A percentile compares a stretch with the other conserved stretches of the same genome.
phyloP scores from a whole-genome alignment of 1,140 invertebrate species.

The Aphelenchoides avenae region DNA sequence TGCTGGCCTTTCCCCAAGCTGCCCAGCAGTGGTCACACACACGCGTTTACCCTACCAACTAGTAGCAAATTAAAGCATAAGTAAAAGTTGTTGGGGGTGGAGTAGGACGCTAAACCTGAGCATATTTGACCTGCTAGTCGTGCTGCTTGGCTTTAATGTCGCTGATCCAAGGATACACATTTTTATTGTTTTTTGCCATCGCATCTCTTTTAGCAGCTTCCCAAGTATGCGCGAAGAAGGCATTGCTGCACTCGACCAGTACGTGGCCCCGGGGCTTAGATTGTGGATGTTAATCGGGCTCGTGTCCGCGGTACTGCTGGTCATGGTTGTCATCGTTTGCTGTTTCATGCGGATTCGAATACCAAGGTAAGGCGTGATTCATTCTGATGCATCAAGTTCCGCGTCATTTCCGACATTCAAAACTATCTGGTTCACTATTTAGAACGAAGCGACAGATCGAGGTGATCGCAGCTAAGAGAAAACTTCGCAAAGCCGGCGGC shows the following conservation, averaged over 20 bases:
- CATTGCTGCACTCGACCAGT: slow-evolving; percentile 48
- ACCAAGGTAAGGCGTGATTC: neutral
- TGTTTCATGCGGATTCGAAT: slow-evolving; percentile 53
- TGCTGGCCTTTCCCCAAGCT: no score
- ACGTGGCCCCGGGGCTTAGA: slow-evolving; percentile 53
- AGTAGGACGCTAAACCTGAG: no score
- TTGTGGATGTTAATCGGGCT: slow-evolving; percentile 58
- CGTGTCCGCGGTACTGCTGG: slow-evolving; percentile 49
- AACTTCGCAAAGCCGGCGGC: slow-evolving; percentile 30
- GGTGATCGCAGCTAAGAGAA: slow-evolving; percentile 46
- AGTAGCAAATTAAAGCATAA: no score
- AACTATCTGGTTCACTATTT: no score
- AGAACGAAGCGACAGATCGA: slow-evolving; percentile 59
- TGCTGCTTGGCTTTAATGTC: no score
- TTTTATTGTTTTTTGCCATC: no score
- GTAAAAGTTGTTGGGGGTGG: no score
- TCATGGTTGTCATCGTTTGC: slow-evolving; percentile 59
- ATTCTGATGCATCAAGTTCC: neutral
- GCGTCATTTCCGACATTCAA: slow-evolving; percentile 22
- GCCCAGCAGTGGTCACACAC: no score
- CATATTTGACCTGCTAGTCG: no score
- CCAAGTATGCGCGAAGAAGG: slow-evolving; percentile 33
- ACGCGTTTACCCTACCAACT: no score
- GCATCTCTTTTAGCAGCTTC: no score
- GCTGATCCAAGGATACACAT: no score